phyloP scores from a whole-genome alignment of 2,888 invertebrate genomes.

The Trachelus stipa region DNA sequence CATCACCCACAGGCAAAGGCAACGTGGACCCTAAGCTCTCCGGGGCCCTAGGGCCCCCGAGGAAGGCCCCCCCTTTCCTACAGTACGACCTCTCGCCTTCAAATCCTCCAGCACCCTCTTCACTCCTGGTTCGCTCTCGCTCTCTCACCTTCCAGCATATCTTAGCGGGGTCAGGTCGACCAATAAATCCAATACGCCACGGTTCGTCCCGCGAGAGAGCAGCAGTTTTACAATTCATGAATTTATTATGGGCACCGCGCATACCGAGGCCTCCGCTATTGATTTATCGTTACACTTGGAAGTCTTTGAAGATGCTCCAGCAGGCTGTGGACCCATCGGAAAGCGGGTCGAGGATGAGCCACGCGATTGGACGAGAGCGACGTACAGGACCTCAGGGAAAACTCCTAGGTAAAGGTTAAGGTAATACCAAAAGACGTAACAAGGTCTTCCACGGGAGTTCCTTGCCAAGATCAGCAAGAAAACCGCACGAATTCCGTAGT shows the following conservation, averaged over 20 bases:
- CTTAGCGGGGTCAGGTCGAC: constrained; percentile 64
- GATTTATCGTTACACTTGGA: constrained; percentile 61
- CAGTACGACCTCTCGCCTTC: not conserved
- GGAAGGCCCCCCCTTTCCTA: not conserved
- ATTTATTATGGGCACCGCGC: constrained; percentile 62
- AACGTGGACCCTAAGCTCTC: constrained; percentile 19
- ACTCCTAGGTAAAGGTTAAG: not conserved
- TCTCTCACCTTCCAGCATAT: constrained; percentile 27
- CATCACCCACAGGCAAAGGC: constrained; percentile 42
- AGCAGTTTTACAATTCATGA: constrained; percentile 65
- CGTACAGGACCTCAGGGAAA: not conserved
- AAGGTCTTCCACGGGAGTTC: not conserved
- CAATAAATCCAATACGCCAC: constrained; percentile 65
- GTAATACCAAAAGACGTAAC: not conserved
- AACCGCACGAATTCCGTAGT: constrained; percentile 53
- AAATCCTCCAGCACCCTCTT: not conserved
- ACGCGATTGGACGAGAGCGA: not conserved
- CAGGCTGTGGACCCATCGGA: constrained; percentile 5
- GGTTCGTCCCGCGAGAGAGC: constrained; percentile 61
- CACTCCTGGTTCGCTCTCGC: constrained; percentile 17
- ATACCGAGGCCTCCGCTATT: constrained; percentile 55
- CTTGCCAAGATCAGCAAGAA: not conserved
- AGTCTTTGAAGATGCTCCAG: not conserved
- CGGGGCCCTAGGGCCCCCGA: constrained; percentile 18
- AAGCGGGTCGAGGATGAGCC: not conserved